phyloP scores from a whole-genome alignment of 2,888 invertebrate genomes.

The Metallyticus violacea region DNA sequence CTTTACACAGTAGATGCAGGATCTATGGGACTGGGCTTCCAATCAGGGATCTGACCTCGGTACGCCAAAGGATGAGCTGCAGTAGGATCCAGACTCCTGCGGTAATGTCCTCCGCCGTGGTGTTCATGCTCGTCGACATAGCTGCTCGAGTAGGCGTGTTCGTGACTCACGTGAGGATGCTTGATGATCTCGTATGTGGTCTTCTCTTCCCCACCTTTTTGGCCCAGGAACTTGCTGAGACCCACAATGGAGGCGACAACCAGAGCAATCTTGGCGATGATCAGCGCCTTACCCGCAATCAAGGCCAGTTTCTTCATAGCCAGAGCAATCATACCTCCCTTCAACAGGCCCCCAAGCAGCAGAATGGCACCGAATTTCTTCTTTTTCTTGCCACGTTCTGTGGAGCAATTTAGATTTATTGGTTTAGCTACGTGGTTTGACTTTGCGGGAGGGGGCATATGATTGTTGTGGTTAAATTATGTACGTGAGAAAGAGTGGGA shows the following conservation, averaged over 20 bases:
- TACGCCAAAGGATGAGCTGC: slow-evolving; percentile 23
- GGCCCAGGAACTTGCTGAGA: slow-evolving; percentile 24
- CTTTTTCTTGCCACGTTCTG: slow-evolving; percentile 22
- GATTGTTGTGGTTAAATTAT: too few species aligned
- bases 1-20: neutral
- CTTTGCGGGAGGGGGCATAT: too few species aligned
- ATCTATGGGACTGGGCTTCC: neutral
- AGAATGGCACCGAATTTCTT: slow-evolving; percentile 25
- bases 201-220: slow-evolving; percentile 46
- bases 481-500: neutral
- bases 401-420: too few species aligned
- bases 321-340: slow-evolving; percentile 28
- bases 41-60: slow-evolving; percentile 11
- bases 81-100: slow-evolving; percentile 20
- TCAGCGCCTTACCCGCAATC: slow-evolving; percentile 41
- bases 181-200: slow-evolving; percentile 84
- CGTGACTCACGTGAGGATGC: slow-evolving; percentile 77
- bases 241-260: slow-evolving; percentile 44
- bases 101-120: slow-evolving; percentile 17
- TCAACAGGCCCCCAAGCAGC: slow-evolving; percentile 26
- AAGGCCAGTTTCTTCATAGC: slow-evolving; percentile 25
- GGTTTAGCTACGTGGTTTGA: neutral
- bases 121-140: slow-evolving; percentile 55
- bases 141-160: slow-evolving; percentile 59
- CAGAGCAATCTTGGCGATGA: slow-evolving; percentile 43